Percentiles rank a stretch among this genome's conserved stretches.
These are phyloP conservation scores for Noctua pronuba DNA, from an alignment of 2,888 invertebrate species.

Conservation along the genomic window DNA sequence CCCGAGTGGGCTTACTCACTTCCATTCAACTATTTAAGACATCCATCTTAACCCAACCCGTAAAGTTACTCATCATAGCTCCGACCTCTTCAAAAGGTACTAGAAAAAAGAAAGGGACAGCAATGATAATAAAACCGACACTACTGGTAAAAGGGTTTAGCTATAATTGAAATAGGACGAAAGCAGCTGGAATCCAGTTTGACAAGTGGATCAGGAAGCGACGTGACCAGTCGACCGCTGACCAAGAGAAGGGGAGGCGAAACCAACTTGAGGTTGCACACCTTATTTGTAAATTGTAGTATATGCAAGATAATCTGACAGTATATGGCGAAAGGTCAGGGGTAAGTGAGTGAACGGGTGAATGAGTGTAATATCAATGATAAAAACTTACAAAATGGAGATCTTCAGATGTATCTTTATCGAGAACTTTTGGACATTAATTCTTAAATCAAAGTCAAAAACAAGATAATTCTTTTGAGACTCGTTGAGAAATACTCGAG, in stretches of 20 bases:
- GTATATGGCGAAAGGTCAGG: slow-evolving; percentile 52
- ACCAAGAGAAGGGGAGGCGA: slow-evolving; percentile 37
- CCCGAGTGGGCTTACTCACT: neutral
- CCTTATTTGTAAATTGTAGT: slow-evolving; percentile 43
- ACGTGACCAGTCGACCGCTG: slow-evolving; percentile 22
- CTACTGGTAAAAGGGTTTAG: slow-evolving; percentile 30
- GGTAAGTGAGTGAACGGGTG: no score
- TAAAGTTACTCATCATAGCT: slow-evolving; percentile 4
- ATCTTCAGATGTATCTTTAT: neutral
- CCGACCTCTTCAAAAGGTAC: slow-evolving; percentile 20
- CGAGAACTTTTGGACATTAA: neutral
- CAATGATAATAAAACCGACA: slow-evolving; percentile 29
- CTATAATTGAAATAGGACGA: slow-evolving; percentile 46
- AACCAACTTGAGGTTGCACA: slow-evolving; percentile 40
- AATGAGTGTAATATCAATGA: slow-evolving; percentile 36
- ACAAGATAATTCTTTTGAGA: neutral
- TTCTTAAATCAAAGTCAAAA: neutral
- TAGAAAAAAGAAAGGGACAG: slow-evolving; percentile 37
- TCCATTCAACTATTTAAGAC: slow-evolving; percentile 10
- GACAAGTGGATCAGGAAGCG: slow-evolving; percentile 66
- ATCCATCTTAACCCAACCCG: slow-evolving; percentile 28
- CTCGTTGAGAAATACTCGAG: slow-evolving; percentile 11
- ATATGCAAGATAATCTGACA: slow-evolving; percentile 35
- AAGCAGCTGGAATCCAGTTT: slow-evolving; percentile 67
- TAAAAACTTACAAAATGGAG: slow-evolving; percentile 12